A percentile compares a stretch with the other conserved stretches of the same genome.
phyloP scores from a whole-genome alignment of 2,113 vertebrate genomes.

The Pterocles burchelli region DNA sequence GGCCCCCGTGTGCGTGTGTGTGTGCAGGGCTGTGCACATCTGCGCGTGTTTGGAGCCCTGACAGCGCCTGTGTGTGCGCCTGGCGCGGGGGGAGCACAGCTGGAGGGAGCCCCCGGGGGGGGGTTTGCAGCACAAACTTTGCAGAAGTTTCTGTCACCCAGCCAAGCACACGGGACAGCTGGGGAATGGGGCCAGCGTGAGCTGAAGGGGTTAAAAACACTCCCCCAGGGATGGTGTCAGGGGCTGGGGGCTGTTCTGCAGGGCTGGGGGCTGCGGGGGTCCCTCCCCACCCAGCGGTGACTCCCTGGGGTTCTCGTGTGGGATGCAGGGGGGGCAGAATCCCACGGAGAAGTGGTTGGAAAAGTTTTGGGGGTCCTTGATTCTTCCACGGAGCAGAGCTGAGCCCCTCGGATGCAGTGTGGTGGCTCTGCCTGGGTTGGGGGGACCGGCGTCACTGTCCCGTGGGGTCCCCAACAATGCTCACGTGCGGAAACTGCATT shows the following conservation, averaged over 20 bases:
- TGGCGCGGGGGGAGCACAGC: background rate
- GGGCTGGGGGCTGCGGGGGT: background rate
- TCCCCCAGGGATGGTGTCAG: rapidly evolving
- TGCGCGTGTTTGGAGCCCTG: too few relatives aligned
- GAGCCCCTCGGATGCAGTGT: background rate
- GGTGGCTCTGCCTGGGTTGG: rapidly evolving
- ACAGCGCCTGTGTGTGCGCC: background rate
- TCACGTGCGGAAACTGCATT: rapidly evolving
- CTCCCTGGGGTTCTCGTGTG: background rate
- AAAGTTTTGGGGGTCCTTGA: background rate
- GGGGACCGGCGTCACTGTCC: background rate
- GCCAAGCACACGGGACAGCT: background rate
- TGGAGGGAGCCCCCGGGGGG: background rate
- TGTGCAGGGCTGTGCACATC: background rate
- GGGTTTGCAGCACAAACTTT: background rate
- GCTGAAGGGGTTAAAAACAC: background rate
- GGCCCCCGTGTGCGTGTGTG: background rate
- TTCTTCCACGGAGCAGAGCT: background rate
- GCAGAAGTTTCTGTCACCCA: background rate
- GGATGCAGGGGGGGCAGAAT: background rate
- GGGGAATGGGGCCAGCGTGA: background rate
- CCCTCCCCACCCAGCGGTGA: background rate
- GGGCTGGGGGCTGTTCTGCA: background rate
- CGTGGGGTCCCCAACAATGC: rapidly evolving
- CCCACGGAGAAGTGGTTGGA: background rate